Base-by-base conservation (phyloP, 2,113 vertebrate genomes). In the Alaudala cheleensis region DNA sequence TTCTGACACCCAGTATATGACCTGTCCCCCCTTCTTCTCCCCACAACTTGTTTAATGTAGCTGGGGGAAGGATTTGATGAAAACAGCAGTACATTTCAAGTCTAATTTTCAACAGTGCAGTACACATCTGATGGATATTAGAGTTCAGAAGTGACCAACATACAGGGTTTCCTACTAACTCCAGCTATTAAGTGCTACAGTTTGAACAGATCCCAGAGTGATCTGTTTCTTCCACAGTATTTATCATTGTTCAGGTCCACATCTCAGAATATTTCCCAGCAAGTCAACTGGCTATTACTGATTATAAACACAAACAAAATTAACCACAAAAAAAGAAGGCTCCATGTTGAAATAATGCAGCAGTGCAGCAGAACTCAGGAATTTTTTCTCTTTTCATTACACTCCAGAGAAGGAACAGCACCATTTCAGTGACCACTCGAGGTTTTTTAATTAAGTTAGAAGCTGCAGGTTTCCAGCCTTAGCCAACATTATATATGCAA, bases 11-110 rank as follows among this genome's bases (percentile, higher is more conserved):
- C 64, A 54, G 16, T 37, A 29, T 40, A 85, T 64, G 34, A 87
- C 53, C 71, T 28, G 11, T 25, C 42, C 12, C 15, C 50, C 66
- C 31, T 81, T 87, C 65, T 74, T 57, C 74, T 78, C 50, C n/a
- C 16, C 5, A 9, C 4, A 37, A 62, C 72, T 79, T 49, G 19
- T 10, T 88, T n/a, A 66, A 2, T 14, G 29, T 12, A 64, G 31
- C n/a, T 85, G 57, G n/a, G 73, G 79, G n/a, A 87, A 96, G 70
- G 20, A 77, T 58, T 78, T 53, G 33, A 81, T 73, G 49, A 87
- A 93, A 94, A 91, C 18, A 34, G 69, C 45, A 88, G 65, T 56
- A 79, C 19, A 94, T 66, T 93, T 94, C 83, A 95, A 93, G 61
- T 78, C 87, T 70, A 29, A 80, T 76, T 91, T 88, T 84, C 47